Evolutionary conservation across 2,888 invertebrate species (phyloP).

Genomic region (Cancer borealis): DNA sequence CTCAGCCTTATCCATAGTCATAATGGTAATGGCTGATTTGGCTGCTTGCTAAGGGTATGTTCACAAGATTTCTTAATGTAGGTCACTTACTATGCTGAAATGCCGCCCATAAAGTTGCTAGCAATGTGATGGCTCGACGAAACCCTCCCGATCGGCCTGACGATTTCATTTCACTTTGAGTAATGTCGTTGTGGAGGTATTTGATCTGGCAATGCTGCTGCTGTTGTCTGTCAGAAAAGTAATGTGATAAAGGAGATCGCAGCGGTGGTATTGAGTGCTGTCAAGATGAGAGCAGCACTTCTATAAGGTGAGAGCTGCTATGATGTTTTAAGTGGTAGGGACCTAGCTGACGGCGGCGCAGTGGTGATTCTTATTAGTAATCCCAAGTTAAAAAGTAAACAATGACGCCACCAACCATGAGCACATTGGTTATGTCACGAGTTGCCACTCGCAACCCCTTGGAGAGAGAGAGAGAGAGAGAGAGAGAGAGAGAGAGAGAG

Average conservation of each 20-base stretch:
- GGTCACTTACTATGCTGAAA: background rate
- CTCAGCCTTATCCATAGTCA: no score
- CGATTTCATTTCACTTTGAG: background rate
- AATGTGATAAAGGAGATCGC: background rate
- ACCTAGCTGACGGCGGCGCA: background rate
- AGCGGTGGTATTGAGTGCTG: background rate
- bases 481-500: background rate
- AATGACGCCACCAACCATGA: background rate
- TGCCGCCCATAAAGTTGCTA: no score
- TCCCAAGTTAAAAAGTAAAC: background rate
- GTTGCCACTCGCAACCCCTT: no score
- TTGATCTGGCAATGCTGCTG: background rate
- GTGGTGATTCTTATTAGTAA: background rate
- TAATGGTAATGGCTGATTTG: no score
- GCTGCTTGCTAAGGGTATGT: no score
- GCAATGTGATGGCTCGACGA: background rate
- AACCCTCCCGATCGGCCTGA: background rate
- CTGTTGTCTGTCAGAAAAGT: background rate
- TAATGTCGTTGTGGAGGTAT: background rate
- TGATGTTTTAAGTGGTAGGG: conserved; percentile 16
- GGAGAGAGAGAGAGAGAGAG: background rate
- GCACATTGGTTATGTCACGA: background rate
- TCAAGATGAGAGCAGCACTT: background rate
- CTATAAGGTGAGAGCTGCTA: background rate
- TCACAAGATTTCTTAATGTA: background rate